Evolutionary conservation across 2,888 invertebrate genomes (phyloP).

Genomic region (Thymelicus sylvestris): DNA sequence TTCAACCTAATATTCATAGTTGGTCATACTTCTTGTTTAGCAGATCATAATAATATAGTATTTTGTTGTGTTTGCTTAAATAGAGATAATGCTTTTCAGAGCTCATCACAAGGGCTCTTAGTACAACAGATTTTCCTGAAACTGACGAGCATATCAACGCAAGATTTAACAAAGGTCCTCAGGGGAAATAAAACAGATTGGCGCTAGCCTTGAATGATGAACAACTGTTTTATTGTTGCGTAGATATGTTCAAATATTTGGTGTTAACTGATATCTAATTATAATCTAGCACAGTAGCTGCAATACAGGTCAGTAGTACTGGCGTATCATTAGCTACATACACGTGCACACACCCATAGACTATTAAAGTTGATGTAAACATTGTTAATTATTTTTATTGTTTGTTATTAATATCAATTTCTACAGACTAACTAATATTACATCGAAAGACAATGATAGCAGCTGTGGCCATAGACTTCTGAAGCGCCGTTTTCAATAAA

Average conservation of each 20-base stretch:
- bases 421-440: background rate
- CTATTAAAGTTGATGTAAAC: background rate
- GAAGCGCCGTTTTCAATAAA: background rate
- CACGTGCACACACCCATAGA: background rate
- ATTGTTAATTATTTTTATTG: too few species aligned
- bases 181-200: background rate
- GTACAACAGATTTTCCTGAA: too few species aligned
- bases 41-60: too few species aligned
- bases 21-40: too few species aligned
- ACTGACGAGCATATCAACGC: too few species aligned
- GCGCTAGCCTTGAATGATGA: background rate
- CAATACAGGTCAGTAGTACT: background rate
- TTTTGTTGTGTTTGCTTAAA: too few species aligned
- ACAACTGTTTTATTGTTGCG: background rate
- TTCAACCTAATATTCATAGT: too few species aligned
- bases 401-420: background rate
- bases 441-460: background rate
- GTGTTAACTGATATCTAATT: slow-evolving; percentile 3
- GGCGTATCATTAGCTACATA: background rate
- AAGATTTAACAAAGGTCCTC: too few species aligned
- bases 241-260: background rate
- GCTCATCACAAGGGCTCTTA: too few species aligned
- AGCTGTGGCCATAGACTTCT: background rate
- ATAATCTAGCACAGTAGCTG: slow-evolving; percentile 1
- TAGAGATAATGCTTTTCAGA: too few species aligned